Evolutionary conservation across 2,797 vertebrate genomes (phyloP).

Genomic region (Enteromius fasciolatus): DNA sequence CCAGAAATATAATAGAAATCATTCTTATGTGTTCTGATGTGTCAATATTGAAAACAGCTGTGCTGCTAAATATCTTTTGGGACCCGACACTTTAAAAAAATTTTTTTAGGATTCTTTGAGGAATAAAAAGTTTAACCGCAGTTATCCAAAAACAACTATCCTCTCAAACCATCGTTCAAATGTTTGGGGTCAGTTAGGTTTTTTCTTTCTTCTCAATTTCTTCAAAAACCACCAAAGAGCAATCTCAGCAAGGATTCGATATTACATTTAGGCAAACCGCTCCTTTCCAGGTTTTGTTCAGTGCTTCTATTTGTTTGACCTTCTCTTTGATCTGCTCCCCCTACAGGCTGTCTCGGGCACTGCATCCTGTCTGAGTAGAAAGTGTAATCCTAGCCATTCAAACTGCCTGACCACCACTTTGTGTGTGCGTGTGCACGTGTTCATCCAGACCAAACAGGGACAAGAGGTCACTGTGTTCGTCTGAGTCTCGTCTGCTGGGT

Average conservation of each 20-base stretch:
- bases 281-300: neutral
- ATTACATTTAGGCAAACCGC: slow-evolving; percentile 1
- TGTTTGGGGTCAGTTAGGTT: too few species aligned
- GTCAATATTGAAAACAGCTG: neutral
- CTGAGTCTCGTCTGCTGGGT: slow-evolving; percentile 42
- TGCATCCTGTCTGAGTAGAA: slow-evolving; percentile 41
- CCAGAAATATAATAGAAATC: neutral
- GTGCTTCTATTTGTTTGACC: neutral
- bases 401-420: slow-evolving; percentile 65
- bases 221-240: neutral
- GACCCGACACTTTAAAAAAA: too few species aligned
- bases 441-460: slow-evolving; percentile 74
- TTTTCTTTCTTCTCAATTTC: neutral
- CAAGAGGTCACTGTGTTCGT: slow-evolving; percentile 69
- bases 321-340: slow-evolving; percentile 55
- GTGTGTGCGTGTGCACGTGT: slow-evolving; percentile 45
- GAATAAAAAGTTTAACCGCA: neutral
- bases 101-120: neutral
- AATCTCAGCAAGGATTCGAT: neutral
- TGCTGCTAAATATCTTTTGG: neutral
- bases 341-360: slow-evolving; percentile 63
- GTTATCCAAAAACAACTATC: neutral
- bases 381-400: slow-evolving; percentile 73
- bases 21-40: neutral
- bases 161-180: neutral